Evolutionary conservation across 2,113 vertebrate genomes (phyloP).

Genomic region (Bettongia penicillata): DNA sequence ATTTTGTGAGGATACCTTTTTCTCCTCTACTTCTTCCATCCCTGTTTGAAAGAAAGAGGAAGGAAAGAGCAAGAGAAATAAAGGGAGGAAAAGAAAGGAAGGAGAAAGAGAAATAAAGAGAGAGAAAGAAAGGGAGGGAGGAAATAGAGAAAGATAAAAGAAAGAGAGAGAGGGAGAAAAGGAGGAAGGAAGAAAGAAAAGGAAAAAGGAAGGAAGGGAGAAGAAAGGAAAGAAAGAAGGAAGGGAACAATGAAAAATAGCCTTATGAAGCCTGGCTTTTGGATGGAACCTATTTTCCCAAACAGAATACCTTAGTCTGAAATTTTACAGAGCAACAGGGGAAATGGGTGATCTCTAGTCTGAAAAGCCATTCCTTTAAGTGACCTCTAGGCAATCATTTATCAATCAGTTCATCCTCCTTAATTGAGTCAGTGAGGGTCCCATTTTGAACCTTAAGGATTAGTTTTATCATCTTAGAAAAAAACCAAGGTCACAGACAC

Average conservation of each 20-base stretch:
- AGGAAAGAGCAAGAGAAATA: neutral
- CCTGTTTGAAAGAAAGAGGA: neutral
- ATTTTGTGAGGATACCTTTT: constrained; percentile 31
- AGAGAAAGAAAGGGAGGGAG: no score
- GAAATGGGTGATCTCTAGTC: neutral
- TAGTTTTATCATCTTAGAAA: neutral
- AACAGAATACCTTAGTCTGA: constrained; percentile 4
- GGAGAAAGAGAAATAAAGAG: neutral
- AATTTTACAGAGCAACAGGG: constrained; percentile 53
- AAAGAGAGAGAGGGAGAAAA: no score
- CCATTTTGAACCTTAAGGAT: neutral
- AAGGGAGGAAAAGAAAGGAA: neutral
- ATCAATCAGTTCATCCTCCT: neutral
- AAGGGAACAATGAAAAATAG: neutral
- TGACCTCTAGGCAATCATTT: neutral
- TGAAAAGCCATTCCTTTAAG: constrained; percentile 1
- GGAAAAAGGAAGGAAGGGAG: no score
- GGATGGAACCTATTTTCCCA: neutral
- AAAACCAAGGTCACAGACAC: neutral
- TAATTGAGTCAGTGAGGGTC: neutral
- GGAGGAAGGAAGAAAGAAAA: no score
- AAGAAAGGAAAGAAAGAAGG: no score
- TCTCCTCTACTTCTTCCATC: constrained; percentile 2
- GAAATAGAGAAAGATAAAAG: no score
- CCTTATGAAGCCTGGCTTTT: neutral